Percentiles rank a stretch among this genome's conserved stretches.
Conservation (phyloP, 2,797 vertebrate genomes). For the Gorsachius magnificus region DNA sequence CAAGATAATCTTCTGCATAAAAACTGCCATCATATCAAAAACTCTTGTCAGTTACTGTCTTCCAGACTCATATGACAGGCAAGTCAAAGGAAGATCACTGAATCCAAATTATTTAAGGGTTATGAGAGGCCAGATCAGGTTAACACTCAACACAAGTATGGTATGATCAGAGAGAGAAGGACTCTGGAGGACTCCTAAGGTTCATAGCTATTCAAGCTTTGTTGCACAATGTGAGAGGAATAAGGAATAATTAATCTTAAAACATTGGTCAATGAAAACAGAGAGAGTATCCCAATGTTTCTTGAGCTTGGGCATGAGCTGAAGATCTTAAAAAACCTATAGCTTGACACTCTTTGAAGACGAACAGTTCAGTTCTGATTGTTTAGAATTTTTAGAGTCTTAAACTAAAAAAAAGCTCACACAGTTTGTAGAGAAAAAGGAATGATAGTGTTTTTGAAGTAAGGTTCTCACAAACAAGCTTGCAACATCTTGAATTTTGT, state of each 20-base stretch:
- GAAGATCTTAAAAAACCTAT: background rate
- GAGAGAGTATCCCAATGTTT: background rate
- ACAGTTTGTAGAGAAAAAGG: background rate
- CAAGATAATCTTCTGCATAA: background rate
- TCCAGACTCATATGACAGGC: background rate
- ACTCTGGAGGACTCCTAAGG: background rate
- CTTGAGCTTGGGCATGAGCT: background rate
- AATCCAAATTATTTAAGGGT: background rate
- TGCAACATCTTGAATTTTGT: background rate
- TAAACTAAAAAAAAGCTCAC: background rate
- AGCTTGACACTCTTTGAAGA: background rate
- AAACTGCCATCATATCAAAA: background rate
- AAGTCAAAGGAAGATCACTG: background rate
- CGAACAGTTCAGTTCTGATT: background rate
- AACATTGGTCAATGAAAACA: background rate
- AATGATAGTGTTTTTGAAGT: background rate
- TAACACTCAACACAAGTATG: background rate
- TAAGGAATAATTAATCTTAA: background rate
- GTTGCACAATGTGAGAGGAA: background rate
- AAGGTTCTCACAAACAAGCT: background rate
- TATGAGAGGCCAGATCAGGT: background rate
- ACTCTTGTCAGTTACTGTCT: accelerated
- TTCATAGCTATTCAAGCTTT: background rate
- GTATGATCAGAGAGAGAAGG: background rate
- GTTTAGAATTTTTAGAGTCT: background rate